phyloP scores from a whole-genome alignment of 1,140 invertebrate species.

The Doryteuthis pealeii region DNA sequence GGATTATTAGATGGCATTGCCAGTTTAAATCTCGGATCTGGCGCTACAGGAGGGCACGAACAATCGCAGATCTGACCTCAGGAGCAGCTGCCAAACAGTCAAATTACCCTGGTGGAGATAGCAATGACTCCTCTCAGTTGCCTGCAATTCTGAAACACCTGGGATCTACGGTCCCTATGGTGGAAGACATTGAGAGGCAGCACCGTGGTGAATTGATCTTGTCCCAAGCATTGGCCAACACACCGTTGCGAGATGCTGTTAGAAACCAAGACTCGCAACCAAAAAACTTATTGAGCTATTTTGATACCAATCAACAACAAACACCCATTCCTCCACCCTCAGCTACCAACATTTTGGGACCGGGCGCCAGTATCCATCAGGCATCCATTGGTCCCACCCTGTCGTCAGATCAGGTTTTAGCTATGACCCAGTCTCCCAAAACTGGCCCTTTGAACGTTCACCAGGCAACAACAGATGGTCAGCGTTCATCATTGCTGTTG shows the following conservation, averaged over 20 bases:
- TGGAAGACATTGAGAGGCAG: conserved; percentile 87
- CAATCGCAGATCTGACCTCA: neutral
- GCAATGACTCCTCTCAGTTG: conserved; percentile 70
- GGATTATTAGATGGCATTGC: too few relatives aligned
- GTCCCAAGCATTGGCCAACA: neutral
- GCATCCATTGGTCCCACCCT: neutral
- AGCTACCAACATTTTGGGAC: neutral
- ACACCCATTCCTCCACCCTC: neutral
- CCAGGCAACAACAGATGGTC: too few relatives aligned
- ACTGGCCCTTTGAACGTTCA: neutral
- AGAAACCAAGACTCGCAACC: neutral
- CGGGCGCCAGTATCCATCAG: neutral
- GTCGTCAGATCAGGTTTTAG: neutral
- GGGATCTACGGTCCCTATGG: conserved; percentile 78
- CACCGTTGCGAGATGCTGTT: neutral
- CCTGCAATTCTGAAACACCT: conserved; percentile 76
- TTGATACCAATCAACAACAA: neutral
- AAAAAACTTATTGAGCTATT: neutral
- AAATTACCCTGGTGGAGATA: neutral
- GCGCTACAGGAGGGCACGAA: too few relatives aligned
- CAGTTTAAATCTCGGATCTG: too few relatives aligned
- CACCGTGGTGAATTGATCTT: conserved; percentile 58
- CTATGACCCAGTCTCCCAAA: neutral
- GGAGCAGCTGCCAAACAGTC: neutral
- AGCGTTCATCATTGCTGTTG: too few relatives aligned